These are phyloP conservation scores for Aphis craccivora DNA, from an alignment of 1,140 invertebrate species.

Conservation along the genomic window DNA sequence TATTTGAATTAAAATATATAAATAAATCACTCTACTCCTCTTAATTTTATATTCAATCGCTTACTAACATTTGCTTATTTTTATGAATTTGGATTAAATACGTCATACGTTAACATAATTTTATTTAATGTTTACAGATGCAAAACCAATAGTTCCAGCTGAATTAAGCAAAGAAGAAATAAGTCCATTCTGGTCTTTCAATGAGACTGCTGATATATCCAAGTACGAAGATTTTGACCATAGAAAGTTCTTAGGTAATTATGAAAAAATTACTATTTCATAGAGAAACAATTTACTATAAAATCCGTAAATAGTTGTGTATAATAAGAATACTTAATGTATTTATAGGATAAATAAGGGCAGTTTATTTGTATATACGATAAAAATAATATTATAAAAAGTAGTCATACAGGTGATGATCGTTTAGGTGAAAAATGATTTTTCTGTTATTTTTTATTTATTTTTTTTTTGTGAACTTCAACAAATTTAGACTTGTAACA, in stretches of 20 bases:
- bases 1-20: background rate
- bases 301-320: background rate
- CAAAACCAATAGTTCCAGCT: slow-evolving; percentile 38
- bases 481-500: no score
- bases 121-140: slow-evolving; percentile 17
- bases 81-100: background rate
- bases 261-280: background rate
- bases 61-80: background rate
- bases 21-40: background rate
- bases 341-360: no score
- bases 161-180: slow-evolving; percentile 34
- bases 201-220: slow-evolving; percentile 58
- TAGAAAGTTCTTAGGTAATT: slow-evolving; percentile 60
- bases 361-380: no score
- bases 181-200: slow-evolving; percentile 57
- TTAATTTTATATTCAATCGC: background rate
- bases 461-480: no score
- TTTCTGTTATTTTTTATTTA: no score
- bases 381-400: no score
- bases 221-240: slow-evolving; percentile 61
- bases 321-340: no score
- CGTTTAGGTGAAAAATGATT: no score
- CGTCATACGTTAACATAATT: background rate
- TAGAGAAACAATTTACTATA: background rate
- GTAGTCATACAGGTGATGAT: no score